Conservation (phyloP, 2,888 invertebrate genomes). For the Heliconius erato region DNA sequence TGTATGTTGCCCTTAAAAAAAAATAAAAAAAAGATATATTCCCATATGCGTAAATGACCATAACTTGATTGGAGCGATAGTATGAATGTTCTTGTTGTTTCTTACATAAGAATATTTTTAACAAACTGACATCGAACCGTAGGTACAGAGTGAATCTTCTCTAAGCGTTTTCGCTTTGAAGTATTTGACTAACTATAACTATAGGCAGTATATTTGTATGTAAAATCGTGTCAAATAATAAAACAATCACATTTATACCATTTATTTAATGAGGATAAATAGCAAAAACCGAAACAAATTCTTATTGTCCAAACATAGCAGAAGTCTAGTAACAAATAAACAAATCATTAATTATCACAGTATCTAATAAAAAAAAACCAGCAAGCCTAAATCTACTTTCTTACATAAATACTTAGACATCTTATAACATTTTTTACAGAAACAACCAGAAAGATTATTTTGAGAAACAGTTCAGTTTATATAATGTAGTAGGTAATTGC, state of each 20-base stretch:
- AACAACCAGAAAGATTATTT: background rate
- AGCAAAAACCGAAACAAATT: conserved; percentile 41
- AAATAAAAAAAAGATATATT: no score
- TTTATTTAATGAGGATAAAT: conserved; percentile 40
- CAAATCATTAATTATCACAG: conserved; percentile 41
- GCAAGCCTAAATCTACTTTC: conserved; percentile 25
- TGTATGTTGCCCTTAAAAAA: no score
- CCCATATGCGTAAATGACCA: no score
- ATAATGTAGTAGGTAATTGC: background rate
- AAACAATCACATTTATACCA: conserved; percentile 12
- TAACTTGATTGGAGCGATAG: no score
- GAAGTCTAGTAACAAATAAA: conserved; percentile 37
- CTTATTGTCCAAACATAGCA: conserved; percentile 55
- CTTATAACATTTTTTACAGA: background rate
- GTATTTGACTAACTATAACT: background rate
- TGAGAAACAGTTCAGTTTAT: background rate
- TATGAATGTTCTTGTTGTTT: no score
- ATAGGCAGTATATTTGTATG: background rate
- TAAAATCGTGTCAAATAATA: conserved; percentile 4
- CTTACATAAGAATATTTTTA: no score
- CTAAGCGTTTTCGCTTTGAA: background rate
- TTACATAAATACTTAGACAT: conserved; percentile 16
- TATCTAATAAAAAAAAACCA: conserved; percentile 48
- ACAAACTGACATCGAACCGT: background rate
- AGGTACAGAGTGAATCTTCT: no score